Evolutionary conservation across 30 jellyfish, hydroid and myxozoan species (phyloP).

Genomic region (Aurelia coerulea): DNA sequence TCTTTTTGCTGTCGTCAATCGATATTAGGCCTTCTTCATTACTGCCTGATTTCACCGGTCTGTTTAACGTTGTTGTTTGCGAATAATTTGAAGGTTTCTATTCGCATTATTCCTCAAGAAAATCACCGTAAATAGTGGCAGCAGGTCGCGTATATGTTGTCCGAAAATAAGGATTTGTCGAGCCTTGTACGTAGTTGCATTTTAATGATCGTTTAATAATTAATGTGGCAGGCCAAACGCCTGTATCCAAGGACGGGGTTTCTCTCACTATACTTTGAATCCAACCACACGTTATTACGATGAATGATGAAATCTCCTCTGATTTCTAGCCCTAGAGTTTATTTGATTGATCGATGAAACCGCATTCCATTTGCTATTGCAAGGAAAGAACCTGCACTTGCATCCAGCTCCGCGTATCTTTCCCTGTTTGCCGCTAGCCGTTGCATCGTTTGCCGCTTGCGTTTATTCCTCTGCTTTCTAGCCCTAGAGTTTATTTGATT

Average conservation of each 20-base stretch:
- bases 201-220: constrained; percentile 64
- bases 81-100: neutral
- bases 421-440: no score
- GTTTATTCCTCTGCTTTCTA: no score
- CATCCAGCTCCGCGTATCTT: no score
- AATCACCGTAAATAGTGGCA: constrained; percentile 31
- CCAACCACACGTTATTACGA: constrained; percentile 56
- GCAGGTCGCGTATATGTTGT: constrained; percentile 52
- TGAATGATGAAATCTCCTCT: neutral
- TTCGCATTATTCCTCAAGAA: constrained; percentile 1
- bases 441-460: no score
- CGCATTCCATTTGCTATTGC: no score
- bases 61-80: no score
- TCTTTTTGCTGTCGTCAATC: constrained; percentile 26
- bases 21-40: neutral
- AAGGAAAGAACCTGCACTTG: no score
- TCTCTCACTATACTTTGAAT: constrained; percentile 33
- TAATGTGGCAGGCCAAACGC: constrained; percentile 24
- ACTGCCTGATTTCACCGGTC: neutral
- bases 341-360: no score
- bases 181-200: constrained; percentile 73
- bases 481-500: no score
- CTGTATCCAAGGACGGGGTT: constrained; percentile 72
- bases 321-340: no score
- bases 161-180: constrained; percentile 23